Evolutionary conservation across 2,888 invertebrate genomes (phyloP).

Genomic region (Biston stratarius): DNA sequence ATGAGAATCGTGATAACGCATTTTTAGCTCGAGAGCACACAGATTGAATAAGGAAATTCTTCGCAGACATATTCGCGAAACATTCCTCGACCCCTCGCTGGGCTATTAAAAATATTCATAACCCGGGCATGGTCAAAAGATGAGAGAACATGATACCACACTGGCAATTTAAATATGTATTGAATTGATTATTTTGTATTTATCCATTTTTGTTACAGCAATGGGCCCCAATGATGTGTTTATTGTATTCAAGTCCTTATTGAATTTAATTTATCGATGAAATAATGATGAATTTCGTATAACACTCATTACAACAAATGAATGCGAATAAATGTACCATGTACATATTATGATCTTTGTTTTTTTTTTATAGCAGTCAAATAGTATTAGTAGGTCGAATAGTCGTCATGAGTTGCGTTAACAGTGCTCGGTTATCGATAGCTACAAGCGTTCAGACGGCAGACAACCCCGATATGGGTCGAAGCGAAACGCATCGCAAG

Average conservation of each 20-base stretch:
- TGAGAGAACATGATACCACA: constrained; percentile 47
- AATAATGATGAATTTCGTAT: too few species aligned
- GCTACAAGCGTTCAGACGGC: too few species aligned
- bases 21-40: constrained; percentile 33
- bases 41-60: constrained; percentile 34
- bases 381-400: background rate
- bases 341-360: too few species aligned
- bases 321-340: too few species aligned
- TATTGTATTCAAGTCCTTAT: background rate
- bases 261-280: too few species aligned
- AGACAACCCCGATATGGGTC: too few species aligned
- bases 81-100: constrained; percentile 53
- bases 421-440: too few species aligned
- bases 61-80: constrained; percentile 37
- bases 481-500: too few species aligned
- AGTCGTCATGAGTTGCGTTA: too few species aligned
- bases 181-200: constrained; percentile 29
- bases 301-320: too few species aligned
- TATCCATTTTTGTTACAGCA: constrained; percentile 34
- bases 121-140: constrained; percentile 48
- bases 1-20: constrained; percentile 41
- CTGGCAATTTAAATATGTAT: constrained; percentile 48
- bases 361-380: too few species aligned
- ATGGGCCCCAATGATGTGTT: constrained; percentile 2
- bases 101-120: constrained; percentile 58